Evolutionary conservation across 2,888 invertebrate species (phyloP), one percentile per base, ranked within the genome.

Genomic region (Biston stratarius): DNA sequence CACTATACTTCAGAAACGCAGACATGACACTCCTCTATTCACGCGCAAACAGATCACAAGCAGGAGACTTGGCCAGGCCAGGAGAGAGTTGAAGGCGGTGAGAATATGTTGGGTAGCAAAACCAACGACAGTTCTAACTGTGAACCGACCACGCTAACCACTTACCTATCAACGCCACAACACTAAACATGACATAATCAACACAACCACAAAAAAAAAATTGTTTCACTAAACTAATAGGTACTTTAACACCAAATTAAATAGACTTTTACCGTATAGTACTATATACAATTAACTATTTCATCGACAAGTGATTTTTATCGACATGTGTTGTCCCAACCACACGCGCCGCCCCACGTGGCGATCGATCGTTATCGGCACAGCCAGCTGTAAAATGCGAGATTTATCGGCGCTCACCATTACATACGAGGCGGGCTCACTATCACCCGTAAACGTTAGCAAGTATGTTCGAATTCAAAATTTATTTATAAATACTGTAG

Each of bases 301-400:
- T 38, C 8, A 52, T 52, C 52, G 38, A 52, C 14, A 52, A 36
- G 51, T 52, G 9, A 8, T 6, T 52, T 10, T 34, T 8, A 57
- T 45, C 45, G 45, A 34, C 11, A 14, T n/a, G 15, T 14, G 9
- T 7, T 24, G 44, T 56, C 10, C 45, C 45, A 45, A 10, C 45
- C n/a, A 12, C 33, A 33, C 56, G 57, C 57, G 36, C 3, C 33
- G 33, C 57, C 57, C 57, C 57, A 57, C 57, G 57, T 92, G 93
- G 92, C 84, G 89, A 77, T 71, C 78, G 93, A 93, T 93, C 84
- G 86, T 89, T 93, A 93, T 93, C 92, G 80, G 72, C 78, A 77
- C 81, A 85, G 83, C 89, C 91, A 90, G 92, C 92, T 93, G 94
- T 94, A 92, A 93, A 94, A 92, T 91, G 87, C 82, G 89, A 89